Percentiles rank a stretch among this genome's conserved stretches.
phyloP scores from a whole-genome alignment of 2,888 invertebrate genomes.

The Nephrotoma guestfalica region DNA sequence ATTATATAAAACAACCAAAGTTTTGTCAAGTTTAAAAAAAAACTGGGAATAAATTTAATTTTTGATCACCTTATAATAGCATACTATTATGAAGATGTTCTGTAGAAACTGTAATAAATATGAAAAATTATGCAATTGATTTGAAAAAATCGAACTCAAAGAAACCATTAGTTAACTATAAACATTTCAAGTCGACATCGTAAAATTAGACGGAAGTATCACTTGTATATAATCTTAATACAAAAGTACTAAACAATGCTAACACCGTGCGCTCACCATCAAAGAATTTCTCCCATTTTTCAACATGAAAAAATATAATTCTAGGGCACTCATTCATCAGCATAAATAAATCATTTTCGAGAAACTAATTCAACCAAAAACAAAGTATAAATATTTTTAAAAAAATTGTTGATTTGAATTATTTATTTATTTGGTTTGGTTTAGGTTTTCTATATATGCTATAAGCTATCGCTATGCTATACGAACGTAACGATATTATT shows the following conservation, averaged over 20 bases:
- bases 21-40: no score
- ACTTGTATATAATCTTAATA: background rate
- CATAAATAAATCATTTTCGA: background rate
- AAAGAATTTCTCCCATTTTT: background rate
- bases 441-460: background rate
- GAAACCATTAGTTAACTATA: background rate
- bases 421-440: background rate
- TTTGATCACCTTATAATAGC: no score
- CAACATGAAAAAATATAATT: background rate
- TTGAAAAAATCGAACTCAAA: background rate
- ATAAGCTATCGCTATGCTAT: background rate
- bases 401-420: background rate
- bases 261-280: background rate
- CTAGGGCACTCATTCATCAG: background rate
- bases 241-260: background rate
- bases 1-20: no score
- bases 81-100: no score
- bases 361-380: background rate
- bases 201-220: background rate
- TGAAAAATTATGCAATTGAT: no score
- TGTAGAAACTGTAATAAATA: no score
- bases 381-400: background rate
- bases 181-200: background rate
- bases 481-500: background rate
- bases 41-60: no score